Conservation (phyloP, 1,140 invertebrate genomes). For the Sarcophaga peregrina region DNA sequence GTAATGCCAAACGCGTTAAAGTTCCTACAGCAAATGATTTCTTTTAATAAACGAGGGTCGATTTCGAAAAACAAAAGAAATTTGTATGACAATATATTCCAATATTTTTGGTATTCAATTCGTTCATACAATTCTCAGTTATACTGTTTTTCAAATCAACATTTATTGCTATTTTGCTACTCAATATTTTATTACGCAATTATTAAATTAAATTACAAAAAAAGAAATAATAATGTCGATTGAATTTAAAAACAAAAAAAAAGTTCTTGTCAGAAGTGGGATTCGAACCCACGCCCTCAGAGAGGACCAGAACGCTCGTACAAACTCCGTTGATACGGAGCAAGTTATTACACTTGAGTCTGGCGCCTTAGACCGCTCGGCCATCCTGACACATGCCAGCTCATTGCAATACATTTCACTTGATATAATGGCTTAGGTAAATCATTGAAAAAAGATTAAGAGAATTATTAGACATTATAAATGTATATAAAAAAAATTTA, state of each 20-base stretch:
- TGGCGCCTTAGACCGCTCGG: constrained; percentile 79
- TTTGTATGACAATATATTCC: too few species aligned
- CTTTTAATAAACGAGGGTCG: too few species aligned
- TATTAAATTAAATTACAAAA: not conserved
- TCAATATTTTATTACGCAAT: not conserved
- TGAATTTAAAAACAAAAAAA: not conserved
- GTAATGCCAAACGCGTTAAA: too few species aligned
- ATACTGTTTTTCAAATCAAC: too few species aligned
- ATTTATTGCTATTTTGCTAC: too few species aligned
- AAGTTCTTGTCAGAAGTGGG: constrained; percentile 82
- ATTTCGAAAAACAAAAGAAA: too few species aligned
- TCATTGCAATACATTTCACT: too few species aligned
- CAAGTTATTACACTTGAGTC: constrained; percentile 70
- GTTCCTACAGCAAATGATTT: too few species aligned
- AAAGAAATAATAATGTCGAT: not conserved
- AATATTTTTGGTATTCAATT: too few species aligned
- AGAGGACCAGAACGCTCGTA: constrained; percentile 80
- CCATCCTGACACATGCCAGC: constrained; percentile 69
- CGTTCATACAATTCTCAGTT: too few species aligned
- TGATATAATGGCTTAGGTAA: too few species aligned
- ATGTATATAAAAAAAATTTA: not conserved
- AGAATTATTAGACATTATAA: constrained; percentile 16
- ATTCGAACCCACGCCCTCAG: constrained; percentile 89
- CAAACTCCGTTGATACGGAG: constrained; percentile 8
- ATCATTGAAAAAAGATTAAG: too few species aligned